A percentile compares a stretch with the other conserved stretches of the same genome.
These are phyloP conservation scores for Apoderus coryli DNA, from an alignment of 2,888 invertebrate species.

Conservation along the genomic window DNA sequence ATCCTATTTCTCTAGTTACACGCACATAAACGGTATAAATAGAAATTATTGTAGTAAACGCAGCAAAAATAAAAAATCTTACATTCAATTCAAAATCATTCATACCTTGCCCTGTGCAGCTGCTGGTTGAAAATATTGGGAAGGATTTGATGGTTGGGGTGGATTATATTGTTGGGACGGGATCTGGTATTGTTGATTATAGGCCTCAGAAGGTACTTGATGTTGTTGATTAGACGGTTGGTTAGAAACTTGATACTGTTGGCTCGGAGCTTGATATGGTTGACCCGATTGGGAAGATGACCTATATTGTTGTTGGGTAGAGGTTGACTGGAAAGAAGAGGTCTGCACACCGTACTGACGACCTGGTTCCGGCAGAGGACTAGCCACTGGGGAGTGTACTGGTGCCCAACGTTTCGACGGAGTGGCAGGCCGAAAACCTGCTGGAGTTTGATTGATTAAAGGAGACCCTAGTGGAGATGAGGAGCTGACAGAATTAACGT, in stretches of 20 bases:
- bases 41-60: slow-evolving; percentile 4
- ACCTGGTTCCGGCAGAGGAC: slow-evolving; percentile 21
- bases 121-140: slow-evolving; percentile 14
- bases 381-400: slow-evolving; percentile 33
- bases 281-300: slow-evolving; percentile 15
- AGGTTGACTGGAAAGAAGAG: slow-evolving; percentile 12
- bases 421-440: slow-evolving; percentile 25
- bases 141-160: slow-evolving; percentile 14
- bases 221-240: slow-evolving; percentile 15
- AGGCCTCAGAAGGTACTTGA: slow-evolving; percentile 11
- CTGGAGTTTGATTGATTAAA: slow-evolving; percentile 22
- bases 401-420: slow-evolving; percentile 34
- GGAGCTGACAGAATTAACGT: slow-evolving; percentile 21
- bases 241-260: slow-evolving; percentile 12
- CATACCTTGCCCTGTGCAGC: slow-evolving; percentile 9
- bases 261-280: slow-evolving; percentile 17
- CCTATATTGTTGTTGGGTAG: slow-evolving; percentile 15
- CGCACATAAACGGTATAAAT: too few relatives aligned
- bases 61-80: slow-evolving; percentile 7
- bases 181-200: slow-evolving; percentile 15
- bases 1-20: too few relatives aligned
- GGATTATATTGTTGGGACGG: slow-evolving; percentile 18
- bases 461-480: slow-evolving; percentile 34
- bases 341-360: slow-evolving; percentile 15
- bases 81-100: slow-evolving; percentile 10